Conservation (phyloP, 2,888 invertebrate genomes). For the Sthenelais limicola region DNA sequence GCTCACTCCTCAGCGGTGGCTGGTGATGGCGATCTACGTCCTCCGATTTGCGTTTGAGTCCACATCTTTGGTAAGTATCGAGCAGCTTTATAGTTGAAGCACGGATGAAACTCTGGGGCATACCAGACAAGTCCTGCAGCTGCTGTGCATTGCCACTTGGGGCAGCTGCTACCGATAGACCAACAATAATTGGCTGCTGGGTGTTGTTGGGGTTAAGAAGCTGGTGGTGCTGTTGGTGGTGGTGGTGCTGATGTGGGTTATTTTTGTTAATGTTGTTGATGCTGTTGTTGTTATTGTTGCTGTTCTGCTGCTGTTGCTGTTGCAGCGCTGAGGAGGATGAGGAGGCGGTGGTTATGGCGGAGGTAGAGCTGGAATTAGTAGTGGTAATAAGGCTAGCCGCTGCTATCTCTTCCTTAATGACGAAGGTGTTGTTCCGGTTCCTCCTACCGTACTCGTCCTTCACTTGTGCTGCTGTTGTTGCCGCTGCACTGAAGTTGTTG, state of each 20-base stretch:
- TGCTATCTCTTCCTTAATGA: no score
- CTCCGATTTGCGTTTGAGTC: slow-evolving; percentile 70
- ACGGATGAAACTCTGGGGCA: slow-evolving; percentile 77
- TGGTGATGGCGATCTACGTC: slow-evolving; percentile 51
- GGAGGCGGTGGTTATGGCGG: no score
- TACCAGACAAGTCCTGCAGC: not conserved
- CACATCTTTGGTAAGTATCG: slow-evolving; percentile 78
- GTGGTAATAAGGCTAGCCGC: no score
- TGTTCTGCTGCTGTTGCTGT: slow-evolving; percentile 16
- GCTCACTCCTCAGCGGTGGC: slow-evolving; percentile 21
- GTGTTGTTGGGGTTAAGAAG: not conserved
- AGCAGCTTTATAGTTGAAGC: slow-evolving; percentile 80
- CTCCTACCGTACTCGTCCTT: slow-evolving; percentile 4
- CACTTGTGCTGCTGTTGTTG: not conserved
- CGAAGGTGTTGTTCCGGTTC: no score
- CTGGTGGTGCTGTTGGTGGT: no score
- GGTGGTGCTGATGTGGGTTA: no score
- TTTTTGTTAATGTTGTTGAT: not conserved
- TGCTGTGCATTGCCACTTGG: not conserved
- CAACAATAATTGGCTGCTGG: not conserved
- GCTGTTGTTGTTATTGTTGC: not conserved
- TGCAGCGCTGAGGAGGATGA: not conserved
- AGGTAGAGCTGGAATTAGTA: no score
- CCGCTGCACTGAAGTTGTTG: not conserved
- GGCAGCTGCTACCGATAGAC: not conserved